Percentiles rank a stretch among this genome's conserved stretches.
phyloP scores from a whole-genome alignment of 2,888 invertebrate species.

The Athrips mouffetella region DNA sequence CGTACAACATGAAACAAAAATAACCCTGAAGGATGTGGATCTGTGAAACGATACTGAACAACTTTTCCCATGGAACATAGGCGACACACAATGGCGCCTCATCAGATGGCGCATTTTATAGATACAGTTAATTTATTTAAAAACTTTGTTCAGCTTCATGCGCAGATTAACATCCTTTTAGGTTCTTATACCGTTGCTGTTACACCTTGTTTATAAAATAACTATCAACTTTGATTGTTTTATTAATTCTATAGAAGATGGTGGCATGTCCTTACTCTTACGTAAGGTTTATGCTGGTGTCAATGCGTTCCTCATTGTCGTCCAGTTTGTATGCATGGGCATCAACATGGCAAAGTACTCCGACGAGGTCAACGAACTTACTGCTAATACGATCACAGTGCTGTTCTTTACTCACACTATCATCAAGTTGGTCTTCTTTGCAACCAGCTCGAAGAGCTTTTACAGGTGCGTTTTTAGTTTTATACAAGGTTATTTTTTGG shows the following conservation, averaged over 20 bases:
- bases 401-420: conserved; percentile 88
- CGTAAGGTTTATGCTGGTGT: conserved; percentile 79
- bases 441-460: conserved; percentile 83
- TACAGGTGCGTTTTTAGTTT: conserved; percentile 77
- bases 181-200: no score
- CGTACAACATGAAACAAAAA: no score
- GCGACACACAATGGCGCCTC: no score
- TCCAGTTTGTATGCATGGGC: conserved; percentile 81
- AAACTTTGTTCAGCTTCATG: no score
- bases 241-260: conserved; percentile 44
- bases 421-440: conserved; percentile 86
- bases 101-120: no score
- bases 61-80: no score
- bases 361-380: conserved; percentile 85
- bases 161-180: no score
- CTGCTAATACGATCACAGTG: conserved; percentile 89
- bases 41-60: no score
- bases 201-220: background rate
- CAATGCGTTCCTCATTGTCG: conserved; percentile 79
- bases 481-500: no score
- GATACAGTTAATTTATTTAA: no score
- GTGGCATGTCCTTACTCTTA: conserved; percentile 72
- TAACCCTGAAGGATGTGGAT: no score
- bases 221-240: background rate
- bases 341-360: conserved; percentile 84